Evolutionary conservation across 2,797 vertebrate genomes (phyloP).

Genomic region (Mionectes olivaceus): DNA sequence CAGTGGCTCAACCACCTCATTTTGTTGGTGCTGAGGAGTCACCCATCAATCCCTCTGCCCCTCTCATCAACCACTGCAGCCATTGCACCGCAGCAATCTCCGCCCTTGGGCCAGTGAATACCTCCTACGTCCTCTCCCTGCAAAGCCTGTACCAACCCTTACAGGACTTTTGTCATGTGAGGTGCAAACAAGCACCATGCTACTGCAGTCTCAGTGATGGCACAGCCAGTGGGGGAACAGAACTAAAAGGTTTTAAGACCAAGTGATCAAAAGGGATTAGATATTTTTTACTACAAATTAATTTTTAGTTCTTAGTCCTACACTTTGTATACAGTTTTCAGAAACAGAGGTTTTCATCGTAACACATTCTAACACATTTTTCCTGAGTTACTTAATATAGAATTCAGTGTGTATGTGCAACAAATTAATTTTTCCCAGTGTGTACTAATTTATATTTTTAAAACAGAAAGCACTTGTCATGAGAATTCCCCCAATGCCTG

Average conservation of each 20-base stretch:
- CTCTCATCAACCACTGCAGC: background rate
- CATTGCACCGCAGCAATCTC: background rate
- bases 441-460: background rate
- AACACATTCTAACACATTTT: background rate
- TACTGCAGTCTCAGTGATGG: background rate
- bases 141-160: background rate
- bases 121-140: too few relatives aligned
- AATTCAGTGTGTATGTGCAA: background rate
- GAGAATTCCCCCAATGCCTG: background rate
- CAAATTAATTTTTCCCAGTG: background rate
- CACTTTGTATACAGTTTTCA: background rate
- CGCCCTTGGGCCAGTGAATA: background rate
- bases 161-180: background rate
- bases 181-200: background rate
- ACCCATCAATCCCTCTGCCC: too few relatives aligned
- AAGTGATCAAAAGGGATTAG: background rate
- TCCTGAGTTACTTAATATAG: background rate
- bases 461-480: background rate
- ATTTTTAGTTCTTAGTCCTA: background rate
- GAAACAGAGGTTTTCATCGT: background rate
- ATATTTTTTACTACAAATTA: background rate
- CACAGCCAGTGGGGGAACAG: accelerated
- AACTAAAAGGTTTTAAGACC: background rate
- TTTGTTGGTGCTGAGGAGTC: background rate
- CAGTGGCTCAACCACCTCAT: background rate